Base-by-base conservation (phyloP, 2,888 invertebrate species). In the Pycnomerus fuliginosus region DNA sequence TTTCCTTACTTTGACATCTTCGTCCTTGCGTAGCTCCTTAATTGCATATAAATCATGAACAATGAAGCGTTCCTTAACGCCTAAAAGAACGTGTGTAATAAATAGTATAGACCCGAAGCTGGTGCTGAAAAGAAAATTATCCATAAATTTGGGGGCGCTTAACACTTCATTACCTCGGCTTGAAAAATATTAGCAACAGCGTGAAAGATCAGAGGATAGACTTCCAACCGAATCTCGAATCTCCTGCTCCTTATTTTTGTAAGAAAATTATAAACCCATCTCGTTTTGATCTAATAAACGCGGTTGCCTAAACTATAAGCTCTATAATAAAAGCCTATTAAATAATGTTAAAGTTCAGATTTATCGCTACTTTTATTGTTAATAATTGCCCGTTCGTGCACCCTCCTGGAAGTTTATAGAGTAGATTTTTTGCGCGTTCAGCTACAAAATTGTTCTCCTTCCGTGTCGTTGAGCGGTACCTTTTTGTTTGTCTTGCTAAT, bases 281-380 rank as follows among this genome's bases (percentile, higher is more conserved):
- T 33, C 12, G 5, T 14, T n/a, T 7, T 12, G 3, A 24, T 3
- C 16, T 13, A 24, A 13, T 13, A 24, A 46, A 52, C 52, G 48
- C 50, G 46, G 48, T 45, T 16, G 33, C 36, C 28, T 36, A 11
- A n/a, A 48, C 33, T 38, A 3, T 25, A 41, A 29, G 30, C 41
- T 53, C 49, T 50, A 58, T 56, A 60, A 61, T 61, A 60, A 61
- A 58, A 53, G 55, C 54, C 56, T 56, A 56, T 56, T 56, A 54
- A 58, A 53, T 53, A 52, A 56, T 49, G 58, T 57, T 59, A 52
- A 60, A 56, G 60, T 59, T 52, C 50, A 58, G 61, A 62, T 64
- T 65, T 64, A 64, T 64, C 53, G 59, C 49, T 50, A 42, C 50
- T 63, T 64, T 65, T 62, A 64, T 64, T 61, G 62, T 62, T 65